These are phyloP conservation scores for Monochamus saltuarius DNA, from an alignment of 1,140 invertebrate species.

Conservation along the genomic window DNA sequence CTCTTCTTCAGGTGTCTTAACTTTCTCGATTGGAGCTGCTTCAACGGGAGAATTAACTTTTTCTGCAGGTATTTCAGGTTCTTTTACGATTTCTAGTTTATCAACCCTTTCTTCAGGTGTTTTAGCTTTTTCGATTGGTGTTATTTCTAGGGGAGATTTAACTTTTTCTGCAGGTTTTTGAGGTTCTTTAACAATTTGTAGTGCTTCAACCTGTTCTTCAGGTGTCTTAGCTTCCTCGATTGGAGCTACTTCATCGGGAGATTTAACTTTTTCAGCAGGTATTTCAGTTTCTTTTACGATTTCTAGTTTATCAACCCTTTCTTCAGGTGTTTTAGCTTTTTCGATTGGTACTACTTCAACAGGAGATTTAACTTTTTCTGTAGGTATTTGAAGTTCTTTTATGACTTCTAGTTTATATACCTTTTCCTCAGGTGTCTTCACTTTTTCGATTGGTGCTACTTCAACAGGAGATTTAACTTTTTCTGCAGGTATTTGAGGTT, in stretches of 20 bases:
- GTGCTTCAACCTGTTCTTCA: neutral
- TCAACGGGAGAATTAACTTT: slow-evolving; percentile 8
- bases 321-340: neutral
- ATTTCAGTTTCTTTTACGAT: neutral
- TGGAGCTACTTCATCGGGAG: neutral
- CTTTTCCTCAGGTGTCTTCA: no score
- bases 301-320: no score
- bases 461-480: no score
- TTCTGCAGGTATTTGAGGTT: no score
- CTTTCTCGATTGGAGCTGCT: neutral
- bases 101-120: no score
- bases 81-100: no score
- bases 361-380: neutral
- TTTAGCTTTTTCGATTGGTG: no score
- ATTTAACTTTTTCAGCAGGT: neutral
- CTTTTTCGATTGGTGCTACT: no score
- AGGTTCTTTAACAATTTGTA: neutral
- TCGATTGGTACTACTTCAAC: neutral
- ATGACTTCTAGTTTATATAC: no score
- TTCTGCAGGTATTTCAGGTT: no score
- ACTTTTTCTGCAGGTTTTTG: neutral
- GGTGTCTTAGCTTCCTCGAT: neutral
- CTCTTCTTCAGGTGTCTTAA: slow-evolving; percentile 2
- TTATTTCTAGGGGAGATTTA: no score
- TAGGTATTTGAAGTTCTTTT: neutral